Conservation (phyloP, 1,140 invertebrate species). For the Drosophila bipectinata region DNA sequence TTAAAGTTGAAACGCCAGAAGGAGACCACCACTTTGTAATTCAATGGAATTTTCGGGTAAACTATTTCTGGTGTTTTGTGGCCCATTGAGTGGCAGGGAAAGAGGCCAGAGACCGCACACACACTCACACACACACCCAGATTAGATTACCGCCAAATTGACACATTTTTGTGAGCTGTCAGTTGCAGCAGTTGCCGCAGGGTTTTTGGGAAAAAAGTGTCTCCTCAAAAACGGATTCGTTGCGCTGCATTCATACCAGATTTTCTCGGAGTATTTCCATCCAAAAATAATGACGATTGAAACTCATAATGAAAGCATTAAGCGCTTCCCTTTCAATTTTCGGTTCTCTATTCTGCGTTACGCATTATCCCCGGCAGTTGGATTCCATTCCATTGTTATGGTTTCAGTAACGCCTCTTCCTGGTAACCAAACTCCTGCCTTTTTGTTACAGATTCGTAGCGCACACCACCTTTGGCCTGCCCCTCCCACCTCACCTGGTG, state of each 20-base stretch:
- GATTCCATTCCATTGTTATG: conserved; percentile 53
- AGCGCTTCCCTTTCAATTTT: conserved; percentile 34
- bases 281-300: conserved; percentile 19
- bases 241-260: conserved; percentile 53
- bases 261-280: conserved; percentile 17
- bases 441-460: conserved; percentile 67
- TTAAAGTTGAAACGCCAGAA: conserved; percentile 58
- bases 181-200: conserved; percentile 32
- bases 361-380: conserved; percentile 67
- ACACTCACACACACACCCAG: conserved; percentile 67
- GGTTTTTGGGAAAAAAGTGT: conserved; percentile 14
- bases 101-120: conserved; percentile 62
- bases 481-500: conserved; percentile 8
- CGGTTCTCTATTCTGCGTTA: conserved; percentile 53
- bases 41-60: conserved; percentile 53
- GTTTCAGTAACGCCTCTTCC: conserved; percentile 70
- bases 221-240: conserved; percentile 51
- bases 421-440: conserved; percentile 74
- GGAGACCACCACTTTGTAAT: conserved; percentile 42
- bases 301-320: conserved; percentile 38
- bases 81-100: conserved; percentile 5
- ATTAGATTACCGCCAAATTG: conserved; percentile 80
- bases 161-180: conserved; percentile 68
- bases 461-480: conserved; percentile 45
- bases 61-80: neutral